Percentiles rank a stretch among this genome's conserved stretches.
Conservation (phyloP, 1,140 invertebrate genomes). For the Rhyzopertha dominica region DNA sequence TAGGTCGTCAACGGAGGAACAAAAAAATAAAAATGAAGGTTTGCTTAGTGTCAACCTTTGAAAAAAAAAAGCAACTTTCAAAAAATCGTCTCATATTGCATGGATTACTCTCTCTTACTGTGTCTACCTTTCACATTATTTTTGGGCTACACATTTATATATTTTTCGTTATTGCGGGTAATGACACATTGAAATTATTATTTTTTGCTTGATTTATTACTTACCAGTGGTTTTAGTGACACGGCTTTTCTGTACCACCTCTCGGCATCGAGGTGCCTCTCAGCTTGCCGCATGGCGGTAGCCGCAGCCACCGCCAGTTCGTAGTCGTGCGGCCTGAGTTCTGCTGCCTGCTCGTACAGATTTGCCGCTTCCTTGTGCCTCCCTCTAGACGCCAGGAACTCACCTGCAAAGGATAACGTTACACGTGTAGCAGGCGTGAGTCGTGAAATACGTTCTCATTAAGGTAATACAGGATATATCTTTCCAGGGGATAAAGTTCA, state of each 20-base stretch:
- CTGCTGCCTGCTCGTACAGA: slow-evolving; percentile 69
- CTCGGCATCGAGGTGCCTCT: slow-evolving; percentile 74
- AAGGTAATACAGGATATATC: slow-evolving; percentile 18
- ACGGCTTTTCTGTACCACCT: slow-evolving; percentile 74
- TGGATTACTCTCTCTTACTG: no score
- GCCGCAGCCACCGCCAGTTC: slow-evolving; percentile 81
- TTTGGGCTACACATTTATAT: no score
- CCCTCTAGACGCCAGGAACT: slow-evolving; percentile 75
- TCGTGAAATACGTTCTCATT: slow-evolving; percentile 23
- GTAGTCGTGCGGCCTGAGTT: slow-evolving; percentile 72
- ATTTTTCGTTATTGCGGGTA: no score
- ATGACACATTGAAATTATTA: no score
- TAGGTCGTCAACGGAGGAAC: no score
- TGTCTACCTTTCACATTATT: no score
- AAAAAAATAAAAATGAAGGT: no score
- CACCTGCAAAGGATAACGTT: slow-evolving; percentile 56
- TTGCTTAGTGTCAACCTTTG: no score
- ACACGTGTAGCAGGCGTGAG: not conserved
- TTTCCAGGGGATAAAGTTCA: slow-evolving; percentile 5
- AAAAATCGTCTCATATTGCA: no score
- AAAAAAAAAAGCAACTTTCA: no score
- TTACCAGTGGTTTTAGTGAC: slow-evolving; percentile 63
- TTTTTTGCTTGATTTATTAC: slow-evolving; percentile 29
- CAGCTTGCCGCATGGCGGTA: slow-evolving; percentile 73
- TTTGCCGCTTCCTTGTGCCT: slow-evolving; percentile 75